Evolutionary conservation across 2,113 vertebrate genomes (phyloP), one percentile per base, ranked within the genome.

Genomic region (Scopus umbretta): DNA sequence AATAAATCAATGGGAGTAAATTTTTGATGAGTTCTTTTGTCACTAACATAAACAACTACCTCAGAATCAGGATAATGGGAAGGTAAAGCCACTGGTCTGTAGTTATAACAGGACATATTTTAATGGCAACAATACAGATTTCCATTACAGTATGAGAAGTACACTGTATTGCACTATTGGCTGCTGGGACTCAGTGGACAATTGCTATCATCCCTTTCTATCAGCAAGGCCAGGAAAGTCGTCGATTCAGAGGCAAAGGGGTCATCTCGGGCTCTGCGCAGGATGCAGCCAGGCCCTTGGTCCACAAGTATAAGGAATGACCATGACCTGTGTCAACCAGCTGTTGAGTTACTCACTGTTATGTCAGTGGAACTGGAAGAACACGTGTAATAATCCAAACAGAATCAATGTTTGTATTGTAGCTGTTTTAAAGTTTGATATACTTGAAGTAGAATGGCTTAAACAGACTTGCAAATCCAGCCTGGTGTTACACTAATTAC

Each of bases 191-290:
- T 42, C 29, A 5, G 16, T 4, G 36, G 11, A 27, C 7, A 26
- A 7, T 9, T 18, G 17, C 45, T 20, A 4, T 14, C 17, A 2
- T 2, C 21, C 36, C 61, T 17, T 9, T 7, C 22, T 7, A 7
- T 3, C 86, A 30, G 22, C 80, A 80, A 36, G 53, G 55, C 32
- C 45, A 16, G 32, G 27, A 30, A 55, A 43, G 7, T 7, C 70
- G 32, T 5, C 8, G 0, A 3, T 18, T 11, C 65, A 5, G 23
- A 13, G 36, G 23, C 38, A 26, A 5, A 58, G 27, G n/a, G 12
- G 8, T 14, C 43, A 10, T 1, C 65, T 26, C 2, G 0, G 62
- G 13, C 2, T 9, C 50, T 4, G 0, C 0, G 3, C 0, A 10
- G 42, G 43, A 42, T 7, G 34, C 16, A 5, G 52, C 53, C 52